phyloP scores from a whole-genome alignment of 2,113 vertebrate species.

The Plecturocebus donacophilus region DNA sequence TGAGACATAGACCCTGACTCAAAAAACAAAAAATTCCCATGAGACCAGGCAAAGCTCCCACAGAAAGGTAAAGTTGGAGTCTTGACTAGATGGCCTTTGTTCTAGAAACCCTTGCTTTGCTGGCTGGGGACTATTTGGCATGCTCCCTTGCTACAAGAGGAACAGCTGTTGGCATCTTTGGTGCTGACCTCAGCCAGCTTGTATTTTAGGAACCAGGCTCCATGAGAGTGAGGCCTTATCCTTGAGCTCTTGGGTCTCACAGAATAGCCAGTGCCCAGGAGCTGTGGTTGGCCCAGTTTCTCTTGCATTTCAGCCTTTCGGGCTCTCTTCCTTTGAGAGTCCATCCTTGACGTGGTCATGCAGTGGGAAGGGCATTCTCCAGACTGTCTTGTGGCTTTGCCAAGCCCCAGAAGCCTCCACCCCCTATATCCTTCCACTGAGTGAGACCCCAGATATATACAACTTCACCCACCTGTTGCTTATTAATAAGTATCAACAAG shows the following conservation, averaged over 20 bases:
- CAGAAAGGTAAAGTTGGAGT: background rate
- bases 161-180: constrained; percentile 7
- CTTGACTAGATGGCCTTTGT: background rate
- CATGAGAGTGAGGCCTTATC: background rate
- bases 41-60: background rate
- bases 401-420: background rate
- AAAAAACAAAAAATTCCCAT: background rate
- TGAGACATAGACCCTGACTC: no score
- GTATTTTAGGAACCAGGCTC: constrained; percentile 30
- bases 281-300: background rate
- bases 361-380: background rate
- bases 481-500: background rate
- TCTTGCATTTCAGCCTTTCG: background rate
- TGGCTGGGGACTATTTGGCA: background rate
- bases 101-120: background rate
- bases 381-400: background rate
- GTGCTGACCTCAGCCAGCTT: constrained; percentile 12
- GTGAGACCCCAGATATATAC: background rate
- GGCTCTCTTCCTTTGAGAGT: background rate
- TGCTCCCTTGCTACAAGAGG: background rate
- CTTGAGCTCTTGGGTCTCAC: background rate
- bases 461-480: background rate
- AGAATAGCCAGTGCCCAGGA: background rate
- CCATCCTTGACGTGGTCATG: background rate
- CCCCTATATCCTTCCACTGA: background rate